Percentiles rank a stretch among this genome's conserved stretches.
These are phyloP conservation scores for Galemys pyrenaicus DNA, from an alignment of 2,113 vertebrate species.

Conservation along the genomic window DNA sequence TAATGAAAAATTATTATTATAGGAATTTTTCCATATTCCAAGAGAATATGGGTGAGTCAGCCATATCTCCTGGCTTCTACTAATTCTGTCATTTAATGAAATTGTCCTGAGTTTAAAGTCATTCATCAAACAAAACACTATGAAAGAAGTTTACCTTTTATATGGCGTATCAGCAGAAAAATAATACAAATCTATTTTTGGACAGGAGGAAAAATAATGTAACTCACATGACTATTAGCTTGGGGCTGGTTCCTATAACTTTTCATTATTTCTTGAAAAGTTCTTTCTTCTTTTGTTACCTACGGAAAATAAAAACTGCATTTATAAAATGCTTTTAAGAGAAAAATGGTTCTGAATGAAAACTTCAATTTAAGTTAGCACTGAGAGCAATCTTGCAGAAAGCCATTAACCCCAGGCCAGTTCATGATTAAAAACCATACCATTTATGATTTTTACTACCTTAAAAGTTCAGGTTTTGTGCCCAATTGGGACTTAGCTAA, in stretches of 20 bases:
- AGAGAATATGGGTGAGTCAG: not conserved
- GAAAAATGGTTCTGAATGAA: constrained; percentile 69
- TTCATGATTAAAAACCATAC: constrained; percentile 60
- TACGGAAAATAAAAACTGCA: constrained; percentile 79
- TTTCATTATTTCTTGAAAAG: constrained; percentile 99
- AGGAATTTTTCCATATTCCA: no score
- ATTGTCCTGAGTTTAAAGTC: constrained; percentile 53
- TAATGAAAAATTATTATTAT: constrained; percentile 23
- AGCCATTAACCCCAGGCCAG: constrained; percentile 56
- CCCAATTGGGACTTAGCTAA: constrained; percentile 40
- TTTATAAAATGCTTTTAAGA: constrained; percentile 64
- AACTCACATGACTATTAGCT: constrained; percentile 95
- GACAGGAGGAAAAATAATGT: constrained; percentile 50
- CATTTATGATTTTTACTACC: constrained; percentile 59
- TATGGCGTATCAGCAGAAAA: constrained; percentile 57
- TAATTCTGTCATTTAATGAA: constrained; percentile 14
- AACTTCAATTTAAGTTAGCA: constrained; percentile 58
- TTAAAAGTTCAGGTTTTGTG: constrained; percentile 62
- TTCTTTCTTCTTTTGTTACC: constrained; percentile 96
- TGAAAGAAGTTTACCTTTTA: constrained; percentile 56
- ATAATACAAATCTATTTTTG: constrained; percentile 63
- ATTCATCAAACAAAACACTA: constrained; percentile 45
- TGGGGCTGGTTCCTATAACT: constrained; percentile 98
- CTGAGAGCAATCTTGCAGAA: constrained; percentile 46
- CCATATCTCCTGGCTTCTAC: constrained; percentile 6